phyloP scores from a whole-genome alignment of 2,888 invertebrate genomes.

The Scelioninae gen. 1 region DNA sequence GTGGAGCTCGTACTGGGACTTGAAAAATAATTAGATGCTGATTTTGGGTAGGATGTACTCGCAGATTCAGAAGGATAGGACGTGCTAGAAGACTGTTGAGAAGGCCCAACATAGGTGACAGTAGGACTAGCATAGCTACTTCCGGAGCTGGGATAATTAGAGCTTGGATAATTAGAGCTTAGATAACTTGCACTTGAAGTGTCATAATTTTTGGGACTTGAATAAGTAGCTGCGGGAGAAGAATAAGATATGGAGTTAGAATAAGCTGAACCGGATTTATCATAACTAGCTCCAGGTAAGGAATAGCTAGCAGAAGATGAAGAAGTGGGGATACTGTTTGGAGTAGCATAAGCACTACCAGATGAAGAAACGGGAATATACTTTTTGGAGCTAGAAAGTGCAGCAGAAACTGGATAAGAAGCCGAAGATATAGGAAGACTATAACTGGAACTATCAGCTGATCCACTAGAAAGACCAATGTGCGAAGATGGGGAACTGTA shows the following conservation, averaged over 20 bases:
- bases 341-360: conserved; percentile 69
- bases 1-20: conserved; percentile 70
- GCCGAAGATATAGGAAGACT: conserved; percentile 75
- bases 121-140: conserved; percentile 53
- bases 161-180: conserved; percentile 56
- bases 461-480: conserved; percentile 73
- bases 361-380: conserved; percentile 77
- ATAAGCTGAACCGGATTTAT: conserved; percentile 67
- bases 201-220: conserved; percentile 67
- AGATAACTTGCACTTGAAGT: no score
- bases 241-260: conserved; percentile 60
- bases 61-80: conserved; percentile 6
- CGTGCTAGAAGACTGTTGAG: conserved; percentile 48
- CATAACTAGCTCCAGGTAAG: conserved; percentile 52
- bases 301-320: conserved; percentile 63
- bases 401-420: conserved; percentile 63
- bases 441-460: conserved; percentile 77
- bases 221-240: conserved; percentile 70
- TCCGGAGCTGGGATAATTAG: conserved; percentile 37
- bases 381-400: conserved; percentile 63
- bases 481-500: conserved; percentile 69
- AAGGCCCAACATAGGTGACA: conserved; percentile 59
- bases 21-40: conserved; percentile 63
- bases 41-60: conserved; percentile 53
- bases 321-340: conserved; percentile 47